Conservation (phyloP, 1,140 invertebrate species). For the Pseudomyrmex sp. region DNA sequence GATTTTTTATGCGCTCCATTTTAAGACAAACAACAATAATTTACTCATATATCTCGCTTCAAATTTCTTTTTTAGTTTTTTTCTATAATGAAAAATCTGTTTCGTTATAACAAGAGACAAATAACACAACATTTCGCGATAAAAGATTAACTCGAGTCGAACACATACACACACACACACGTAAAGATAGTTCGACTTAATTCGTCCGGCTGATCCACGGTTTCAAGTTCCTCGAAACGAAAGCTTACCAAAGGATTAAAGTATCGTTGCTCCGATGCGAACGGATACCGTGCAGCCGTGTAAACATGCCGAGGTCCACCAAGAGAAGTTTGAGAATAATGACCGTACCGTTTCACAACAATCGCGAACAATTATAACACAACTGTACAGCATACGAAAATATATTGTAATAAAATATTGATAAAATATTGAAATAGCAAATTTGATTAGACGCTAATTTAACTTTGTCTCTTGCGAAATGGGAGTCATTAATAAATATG, state of each 20-base stretch:
- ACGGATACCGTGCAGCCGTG: constrained; percentile 20
- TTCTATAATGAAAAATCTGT: no score
- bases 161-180: background rate
- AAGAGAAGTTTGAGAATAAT: constrained; percentile 43
- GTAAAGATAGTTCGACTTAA: constrained; percentile 65
- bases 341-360: constrained; percentile 23
- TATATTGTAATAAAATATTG: background rate
- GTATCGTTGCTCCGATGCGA: constrained; percentile 57
- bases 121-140: constrained; percentile 7
- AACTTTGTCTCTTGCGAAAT: background rate
- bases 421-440: background rate
- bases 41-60: no score
- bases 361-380: constrained; percentile 7
- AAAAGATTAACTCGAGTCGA: constrained; percentile 62
- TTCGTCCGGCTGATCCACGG: constrained; percentile 63
- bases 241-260: constrained; percentile 67
- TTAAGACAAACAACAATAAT: no score
- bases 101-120: no score
- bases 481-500: no score
- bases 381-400: background rate
- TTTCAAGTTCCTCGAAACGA: constrained; percentile 63
- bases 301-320: constrained; percentile 34
- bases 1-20: no score
- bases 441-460: background rate
- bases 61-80: no score